Base-by-base conservation (phyloP, 2,797 vertebrate genomes). In the Sylvia borin region DNA sequence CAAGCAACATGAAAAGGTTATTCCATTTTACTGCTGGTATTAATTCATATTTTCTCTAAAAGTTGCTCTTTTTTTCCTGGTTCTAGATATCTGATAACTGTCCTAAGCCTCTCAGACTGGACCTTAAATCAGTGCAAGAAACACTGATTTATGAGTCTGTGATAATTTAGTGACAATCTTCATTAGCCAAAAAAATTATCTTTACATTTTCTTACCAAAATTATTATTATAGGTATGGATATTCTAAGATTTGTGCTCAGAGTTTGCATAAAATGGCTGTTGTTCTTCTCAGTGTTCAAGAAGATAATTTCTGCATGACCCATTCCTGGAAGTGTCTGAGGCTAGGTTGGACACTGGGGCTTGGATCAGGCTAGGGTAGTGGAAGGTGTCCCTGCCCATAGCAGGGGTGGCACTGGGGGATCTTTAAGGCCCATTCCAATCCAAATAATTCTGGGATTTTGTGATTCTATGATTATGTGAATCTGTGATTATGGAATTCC, bases 1-100 rank as follows among this genome's bases (percentile, higher is more conserved):
- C 11, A 62, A 58, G 22, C 6, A 73, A 40, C 12, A 32, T 10
- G 15, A 61, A 51, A 83, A 50, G 0, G 2, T 48, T 5, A 4
- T 72, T 73, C 13, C 0, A 5, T 64, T 71, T 83, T 60, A 43
- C 14, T 38, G 21, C 4, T 80, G 4, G 0, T 34, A 48, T 34
- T 61, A 62, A 18, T 76, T 53, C 0, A 7, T 21, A n/a, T 83
- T 71, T 79, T 74, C 4, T 9, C 19, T 58, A 34, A 68, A 54
- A 60, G 4, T 0, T 2, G 1, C 1, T 6, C 42, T 34, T 48
- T 36, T 36, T 36, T 11, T 16, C 2, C 18, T 17, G 1, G 5
- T 57, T 83, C 76, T 77, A 4, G 14, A 10, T 58, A 16, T n/a
- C 26, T 50, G 5, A 13, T 10, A 50, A 4, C 3, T 57, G 14